These are phyloP conservation scores for Pachyseris speciosa DNA, from an alignment of 64 coral and sea anemone species.

Conservation along the genomic window DNA sequence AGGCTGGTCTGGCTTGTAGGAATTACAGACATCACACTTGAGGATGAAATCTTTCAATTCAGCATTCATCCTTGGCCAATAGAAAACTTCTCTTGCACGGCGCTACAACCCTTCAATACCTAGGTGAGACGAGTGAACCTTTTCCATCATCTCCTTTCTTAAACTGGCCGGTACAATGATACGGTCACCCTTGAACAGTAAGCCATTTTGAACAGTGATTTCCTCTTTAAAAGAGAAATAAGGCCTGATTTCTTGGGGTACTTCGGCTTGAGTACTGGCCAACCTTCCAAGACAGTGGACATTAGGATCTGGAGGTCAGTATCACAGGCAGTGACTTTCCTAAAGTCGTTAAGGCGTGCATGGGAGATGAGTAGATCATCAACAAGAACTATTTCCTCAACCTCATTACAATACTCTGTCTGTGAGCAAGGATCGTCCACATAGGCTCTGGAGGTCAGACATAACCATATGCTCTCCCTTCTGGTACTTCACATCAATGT, in stretches of 20 bases:
- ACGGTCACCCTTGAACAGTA: too few relatives aligned
- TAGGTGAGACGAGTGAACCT: too few relatives aligned
- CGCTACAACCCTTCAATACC: too few relatives aligned
- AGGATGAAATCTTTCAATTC: too few relatives aligned
- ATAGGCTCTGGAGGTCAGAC: slow-evolving; percentile 26
- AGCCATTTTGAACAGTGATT: too few relatives aligned
- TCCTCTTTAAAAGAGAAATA: too few relatives aligned
- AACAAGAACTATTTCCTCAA: slow-evolving; percentile 36
- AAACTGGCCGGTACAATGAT: too few relatives aligned
- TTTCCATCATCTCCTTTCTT: too few relatives aligned
- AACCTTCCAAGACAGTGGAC: slow-evolving; percentile 55
- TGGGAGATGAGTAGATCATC: slow-evolving; percentile 60
- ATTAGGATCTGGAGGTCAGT: slow-evolving; percentile 22
- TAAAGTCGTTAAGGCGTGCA: slow-evolving; percentile 27
- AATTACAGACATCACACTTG: too few relatives aligned
- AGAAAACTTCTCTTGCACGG: too few relatives aligned
- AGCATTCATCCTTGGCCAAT: too few relatives aligned
- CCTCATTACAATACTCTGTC: slow-evolving; percentile 33
- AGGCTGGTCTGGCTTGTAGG: too few relatives aligned
- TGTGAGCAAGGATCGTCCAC: slow-evolving; percentile 12
- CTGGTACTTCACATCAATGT: slow-evolving; percentile 45
- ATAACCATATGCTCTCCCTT: slow-evolving; percentile 29
- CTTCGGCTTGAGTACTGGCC: slow-evolving; percentile 39
- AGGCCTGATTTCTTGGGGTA: slow-evolving; percentile 32
- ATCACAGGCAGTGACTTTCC: slow-evolving; percentile 34